Base-by-base conservation (phyloP, 2,888 invertebrate species). In the Salpingus planirostris region DNA sequence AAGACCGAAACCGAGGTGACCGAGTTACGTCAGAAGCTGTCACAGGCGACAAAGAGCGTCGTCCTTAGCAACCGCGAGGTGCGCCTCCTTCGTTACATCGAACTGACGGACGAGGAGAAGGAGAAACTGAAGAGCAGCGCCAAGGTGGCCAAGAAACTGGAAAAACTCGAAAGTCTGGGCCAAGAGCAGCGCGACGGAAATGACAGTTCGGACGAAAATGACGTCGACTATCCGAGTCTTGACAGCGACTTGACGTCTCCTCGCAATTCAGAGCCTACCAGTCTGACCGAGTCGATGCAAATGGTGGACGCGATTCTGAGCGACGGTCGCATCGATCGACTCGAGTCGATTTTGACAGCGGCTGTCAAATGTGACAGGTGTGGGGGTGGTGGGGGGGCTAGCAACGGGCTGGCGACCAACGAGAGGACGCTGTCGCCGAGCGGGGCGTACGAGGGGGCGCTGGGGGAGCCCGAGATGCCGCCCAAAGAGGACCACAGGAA, bases 61-160 rank as follows among this genome's bases (percentile, higher is more conserved):
- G 92, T 92, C 27, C 68, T 92, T 38, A 90, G 89, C 58, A 92
- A 92, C 62, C 74, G 92, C 47, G 92, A 92, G 68, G 91, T 92
- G 50, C 74, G 91, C 52, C 69, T 92, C 37, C 68, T 92, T 42
- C 71, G 79, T 27, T 89, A 91, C 65, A 76, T 92, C 62, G 89
- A 90, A 54, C 73, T 92, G 29, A 90, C 90, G 11, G 89, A 91
- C 50, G 90, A 90, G 44, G 91, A 92, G 57, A 89, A 90, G 54
- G 90, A 90, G 49, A 90, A 90, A 59, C 67, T 92, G 11, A 90
- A 89, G 62, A 86, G 88, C 21, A 86, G 85, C 29, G 83, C 89
- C 54, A 92, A 92, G 68, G 91, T 92, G 39, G 91, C 91, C 1
- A 86, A 85, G 55, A 92, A 92, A 60, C 66, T 92, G 38, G 91